Evolutionary conservation across 2,113 vertebrate genomes (phyloP), one percentile per base, ranked within the genome.

Genomic region (Leucosticte australis): DNA sequence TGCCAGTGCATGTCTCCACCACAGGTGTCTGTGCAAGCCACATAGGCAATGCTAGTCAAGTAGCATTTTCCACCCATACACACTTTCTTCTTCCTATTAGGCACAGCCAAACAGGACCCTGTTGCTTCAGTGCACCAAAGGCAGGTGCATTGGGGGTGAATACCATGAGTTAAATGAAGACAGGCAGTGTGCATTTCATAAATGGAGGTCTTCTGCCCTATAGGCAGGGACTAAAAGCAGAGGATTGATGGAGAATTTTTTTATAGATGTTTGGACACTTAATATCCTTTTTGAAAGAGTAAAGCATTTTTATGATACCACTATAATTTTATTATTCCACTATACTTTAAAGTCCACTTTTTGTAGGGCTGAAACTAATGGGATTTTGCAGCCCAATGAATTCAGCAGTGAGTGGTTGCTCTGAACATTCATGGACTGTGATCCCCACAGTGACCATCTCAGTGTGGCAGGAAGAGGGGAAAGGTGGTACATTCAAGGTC

Each of bases 251-350:
- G 49, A 47, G 24, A 79, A 49, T 46, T 70, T 65, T 79, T 89
- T 67, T 17, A 46, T 33, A 63, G 55, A 33, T 67, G 27, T 90
- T 93, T 71, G 93, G 90, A 33, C 39, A 65, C 24, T 90, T 85
- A 74, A 82, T 95, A 76, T 67, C 63, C 30, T 86, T 91, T 77
- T 88, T 86, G 84, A 80, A 89, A 83, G 28, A 74, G 59, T 83
- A 89, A 94, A 94, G 73, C 5, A 31, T 83, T 95, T 96, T 96
- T 94, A 95, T 6, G 4, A 47, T 52, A 41, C 67, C 70, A 87
- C 50, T 96, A 85, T 78, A 87, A 94, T 94, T 96, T 95, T 96
- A 91, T 90, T 83, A 57, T 68, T 37, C 59, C 63, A 83, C 70
- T 94, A 31, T 76, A 71, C 18, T 83, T 94, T 67, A 87, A 84